These are phyloP conservation scores for Helleia helle DNA, from an alignment of 2,888 invertebrate species.

Conservation along the genomic window DNA sequence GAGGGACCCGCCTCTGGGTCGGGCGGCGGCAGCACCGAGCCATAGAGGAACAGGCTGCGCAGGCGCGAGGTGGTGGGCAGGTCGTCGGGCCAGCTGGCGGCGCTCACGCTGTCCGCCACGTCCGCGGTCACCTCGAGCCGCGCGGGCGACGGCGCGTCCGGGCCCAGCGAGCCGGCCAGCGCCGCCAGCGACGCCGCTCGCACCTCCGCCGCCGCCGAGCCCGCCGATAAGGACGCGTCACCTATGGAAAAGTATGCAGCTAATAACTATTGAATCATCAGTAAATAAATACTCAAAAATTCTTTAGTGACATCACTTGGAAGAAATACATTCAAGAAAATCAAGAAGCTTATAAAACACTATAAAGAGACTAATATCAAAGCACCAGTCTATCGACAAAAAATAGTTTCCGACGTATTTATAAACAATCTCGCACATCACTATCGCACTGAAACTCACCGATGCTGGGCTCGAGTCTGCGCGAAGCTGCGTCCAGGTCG, in stretches of 20 bases:
- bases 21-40: constrained; percentile 41
- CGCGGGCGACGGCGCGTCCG: constrained; percentile 33
- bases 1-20: constrained; percentile 41
- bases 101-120: constrained; percentile 40
- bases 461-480: constrained; percentile 55
- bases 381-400: too few relatives aligned
- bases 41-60: constrained; percentile 56
- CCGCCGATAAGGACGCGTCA: constrained; percentile 60
- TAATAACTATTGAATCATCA: too few relatives aligned
- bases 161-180: constrained; percentile 58
- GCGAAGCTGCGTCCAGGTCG: constrained; percentile 45
- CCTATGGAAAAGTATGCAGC: constrained; percentile 27
- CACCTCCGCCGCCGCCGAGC: constrained; percentile 45
- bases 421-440: neutral
- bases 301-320: too few relatives aligned
- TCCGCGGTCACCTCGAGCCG: constrained; percentile 44
- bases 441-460: constrained; percentile 26
- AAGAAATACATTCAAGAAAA: too few relatives aligned
- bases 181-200: constrained; percentile 60
- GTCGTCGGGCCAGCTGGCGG: constrained; percentile 48
- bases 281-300: too few relatives aligned
- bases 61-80: constrained; percentile 40
- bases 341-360: too few relatives aligned
- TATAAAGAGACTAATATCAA: too few relatives aligned
- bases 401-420: neutral